Evolutionary conservation across 2,888 invertebrate genomes (phyloP), one percentile per base, ranked within the genome.

Genomic region (Polydrusus cervinus): DNA sequence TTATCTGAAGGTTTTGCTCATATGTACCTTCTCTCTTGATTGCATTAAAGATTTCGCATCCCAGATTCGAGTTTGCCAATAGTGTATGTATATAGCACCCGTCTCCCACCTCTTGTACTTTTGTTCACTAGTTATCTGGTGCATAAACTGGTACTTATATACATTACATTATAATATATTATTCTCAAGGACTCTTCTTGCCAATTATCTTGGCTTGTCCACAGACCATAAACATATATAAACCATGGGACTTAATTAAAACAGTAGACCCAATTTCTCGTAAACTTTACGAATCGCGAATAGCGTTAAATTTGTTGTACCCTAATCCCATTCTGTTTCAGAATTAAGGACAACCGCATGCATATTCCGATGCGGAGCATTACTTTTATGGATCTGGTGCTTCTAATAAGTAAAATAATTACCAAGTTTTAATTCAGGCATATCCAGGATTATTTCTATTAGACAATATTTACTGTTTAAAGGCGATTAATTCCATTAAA

Each of bases 271-370:
- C 25, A 25, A 53, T 53, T 25, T 16, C 25, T 25, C 25, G 30
- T 30, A 53, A 34, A 53, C 30, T 53, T 53, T 25, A 30, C 53
- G 53, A 53, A 53, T 51, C 20, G 10, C 51, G 51, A 10, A 51
- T 53, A 11, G 53, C 53, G 53, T 53, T 53, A 53, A 53, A 53
- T 53, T 53, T 30, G 53, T 53, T 53, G 25, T 53, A 25, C 53
- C 53, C 53, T 53, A 30, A 53, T 30, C 53, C 53, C 53, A 8
- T n/a, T 53, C 13, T 53, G 25, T 30, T 20, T n/a, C 25, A 30
- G 53, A 30, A 53, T 53, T 53, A 30, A 53, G 30, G 30, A 53
- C 53, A 53, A 53, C 53, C 53, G 53, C 53, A 53, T 53, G 25
- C 53, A 53, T 53, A 53, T 53, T 53, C 7, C 53, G 13, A 53